Evolutionary conservation across 1,140 invertebrate genomes (phyloP).

Genomic region (Dinoponera quadriceps): DNA sequence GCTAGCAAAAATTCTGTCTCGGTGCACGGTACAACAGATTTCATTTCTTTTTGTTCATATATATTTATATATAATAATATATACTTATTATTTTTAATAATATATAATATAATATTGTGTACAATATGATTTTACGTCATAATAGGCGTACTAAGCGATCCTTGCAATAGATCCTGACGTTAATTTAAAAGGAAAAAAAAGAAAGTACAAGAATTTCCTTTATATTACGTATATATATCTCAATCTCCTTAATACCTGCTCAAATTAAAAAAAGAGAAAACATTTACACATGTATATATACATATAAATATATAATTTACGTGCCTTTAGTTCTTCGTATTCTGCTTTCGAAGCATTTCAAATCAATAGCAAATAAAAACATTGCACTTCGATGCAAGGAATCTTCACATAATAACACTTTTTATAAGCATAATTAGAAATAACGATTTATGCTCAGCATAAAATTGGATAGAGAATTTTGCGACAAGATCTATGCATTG

Average conservation of each 20-base stretch:
- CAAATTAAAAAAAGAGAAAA: conserved; percentile 27
- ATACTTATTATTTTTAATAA: conserved; percentile 75
- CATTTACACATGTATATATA: neutral
- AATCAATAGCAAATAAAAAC: conserved; percentile 6
- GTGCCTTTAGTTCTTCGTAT: neutral
- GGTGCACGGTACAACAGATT: conserved; percentile 68
- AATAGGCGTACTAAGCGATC: conserved; percentile 66
- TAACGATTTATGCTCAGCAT: neutral
- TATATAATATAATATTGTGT: conserved; percentile 74
- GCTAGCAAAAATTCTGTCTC: conserved; percentile 74
- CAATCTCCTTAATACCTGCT: neutral
- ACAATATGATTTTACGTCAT: conserved; percentile 75
- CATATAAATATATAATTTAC: neutral
- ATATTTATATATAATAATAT: conserved; percentile 68
- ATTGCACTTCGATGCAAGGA: neutral
- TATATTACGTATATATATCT: conserved; percentile 60
- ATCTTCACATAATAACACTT: conserved; percentile 22
- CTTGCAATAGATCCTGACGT: conserved; percentile 60
- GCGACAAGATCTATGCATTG: conserved; percentile 55
- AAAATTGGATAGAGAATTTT: conserved; percentile 21
- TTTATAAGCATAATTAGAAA: conserved; percentile 29
- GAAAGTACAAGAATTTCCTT: conserved; percentile 7
- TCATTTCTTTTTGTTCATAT: conserved; percentile 64
- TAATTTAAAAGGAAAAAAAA: conserved; percentile 25
- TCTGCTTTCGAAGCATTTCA: neutral